Evolutionary conservation across 2,888 invertebrate species (phyloP).

Genomic region (Bombylius major): DNA sequence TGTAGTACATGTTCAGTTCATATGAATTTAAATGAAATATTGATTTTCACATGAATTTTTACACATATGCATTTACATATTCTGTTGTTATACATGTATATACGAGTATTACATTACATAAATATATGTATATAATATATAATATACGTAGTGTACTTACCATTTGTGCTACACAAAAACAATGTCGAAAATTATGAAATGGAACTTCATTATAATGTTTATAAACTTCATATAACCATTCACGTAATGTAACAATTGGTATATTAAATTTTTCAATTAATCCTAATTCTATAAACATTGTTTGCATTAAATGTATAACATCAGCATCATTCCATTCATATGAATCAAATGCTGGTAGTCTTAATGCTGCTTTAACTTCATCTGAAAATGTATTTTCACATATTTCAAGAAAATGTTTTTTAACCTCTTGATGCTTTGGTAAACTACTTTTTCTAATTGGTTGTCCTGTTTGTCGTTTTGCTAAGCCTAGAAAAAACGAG

Average conservation of each 20-base stretch:
- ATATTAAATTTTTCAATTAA: conserved; percentile 63
- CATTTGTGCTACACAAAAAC: conserved; percentile 81
- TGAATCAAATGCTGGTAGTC: conserved; percentile 55
- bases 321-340: conserved; percentile 74
- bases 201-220: conserved; percentile 77
- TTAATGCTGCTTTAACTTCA: conserved; percentile 35
- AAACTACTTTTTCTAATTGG: conserved; percentile 38
- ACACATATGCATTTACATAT: too few species aligned
- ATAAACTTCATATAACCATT: conserved; percentile 63
- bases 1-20: too few species aligned
- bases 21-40: too few species aligned
- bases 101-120: too few species aligned
- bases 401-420: conserved; percentile 36
- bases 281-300: conserved; percentile 69
- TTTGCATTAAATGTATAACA: conserved; percentile 60
- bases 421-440: conserved; percentile 39
- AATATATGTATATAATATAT: too few species aligned
- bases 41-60: too few species aligned
- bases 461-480: conserved; percentile 35
- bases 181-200: conserved; percentile 77
- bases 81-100: too few species aligned
- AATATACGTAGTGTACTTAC: conserved; percentile 38
- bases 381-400: conserved; percentile 37
- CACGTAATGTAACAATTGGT: conserved; percentile 52
- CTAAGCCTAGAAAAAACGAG: conserved; percentile 25